Conservation (phyloP, 2,888 invertebrate species). For the Thecophora atra region DNA sequence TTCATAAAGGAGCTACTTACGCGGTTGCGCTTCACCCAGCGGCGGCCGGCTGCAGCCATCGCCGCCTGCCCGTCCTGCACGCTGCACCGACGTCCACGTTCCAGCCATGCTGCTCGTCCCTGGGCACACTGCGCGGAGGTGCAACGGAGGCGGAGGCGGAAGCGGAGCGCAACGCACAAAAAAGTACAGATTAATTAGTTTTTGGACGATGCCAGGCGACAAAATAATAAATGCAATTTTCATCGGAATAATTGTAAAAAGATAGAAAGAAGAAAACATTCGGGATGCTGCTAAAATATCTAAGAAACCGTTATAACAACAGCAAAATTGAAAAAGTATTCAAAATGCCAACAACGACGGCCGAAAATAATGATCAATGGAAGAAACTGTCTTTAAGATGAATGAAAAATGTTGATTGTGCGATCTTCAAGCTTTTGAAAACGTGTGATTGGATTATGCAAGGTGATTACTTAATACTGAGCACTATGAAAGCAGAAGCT, state of each 20-base stretch:
- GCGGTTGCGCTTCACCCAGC: constrained; percentile 89
- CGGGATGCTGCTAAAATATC: not conserved
- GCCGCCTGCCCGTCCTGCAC: constrained; percentile 78
- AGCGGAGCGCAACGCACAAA: constrained; percentile 9
- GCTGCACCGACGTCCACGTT: constrained; percentile 72
- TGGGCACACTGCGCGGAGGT: constrained; percentile 74
- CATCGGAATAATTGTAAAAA: not conserved
- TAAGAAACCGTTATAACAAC: not conserved
- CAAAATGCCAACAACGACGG: too few species aligned
- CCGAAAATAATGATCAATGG: too few species aligned
- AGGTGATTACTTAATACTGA: too few species aligned
- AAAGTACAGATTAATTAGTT: not conserved
- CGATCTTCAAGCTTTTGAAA: too few species aligned
- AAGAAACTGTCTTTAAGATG: too few species aligned
- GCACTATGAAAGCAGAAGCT: too few species aligned
- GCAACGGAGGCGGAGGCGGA: constrained; percentile 25
- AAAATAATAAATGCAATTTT: not conserved
- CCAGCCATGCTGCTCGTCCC: constrained; percentile 86
- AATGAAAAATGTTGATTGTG: too few species aligned
- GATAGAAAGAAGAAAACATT: not conserved
- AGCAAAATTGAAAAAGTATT: constrained; percentile 14
- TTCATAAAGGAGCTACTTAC: constrained; percentile 67
- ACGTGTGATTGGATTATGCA: too few species aligned
- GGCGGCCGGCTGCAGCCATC: constrained; percentile 71
- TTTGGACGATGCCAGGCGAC: not conserved